Evolutionary conservation across 2,888 invertebrate genomes (phyloP), one percentile per base, ranked within the genome.

Genomic region (Eurytoma californica): DNA sequence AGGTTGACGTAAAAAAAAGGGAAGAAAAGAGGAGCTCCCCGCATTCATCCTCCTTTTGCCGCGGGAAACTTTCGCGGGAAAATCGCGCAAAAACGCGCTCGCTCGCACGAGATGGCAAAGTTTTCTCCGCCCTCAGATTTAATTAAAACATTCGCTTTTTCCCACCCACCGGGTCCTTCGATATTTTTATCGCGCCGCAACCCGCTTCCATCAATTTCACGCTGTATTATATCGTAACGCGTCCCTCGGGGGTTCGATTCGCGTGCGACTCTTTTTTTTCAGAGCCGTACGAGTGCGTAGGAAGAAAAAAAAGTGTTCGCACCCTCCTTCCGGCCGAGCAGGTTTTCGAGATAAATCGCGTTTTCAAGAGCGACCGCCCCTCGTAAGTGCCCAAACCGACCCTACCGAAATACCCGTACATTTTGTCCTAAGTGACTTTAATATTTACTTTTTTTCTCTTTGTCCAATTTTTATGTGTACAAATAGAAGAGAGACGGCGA

Each of bases 301-400:
- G 24, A 74, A 61, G 51, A 47, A 39, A 73, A 72, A 68, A 72
- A 79, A 20, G 18, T 13, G 30, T 81, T 83, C 82, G 83, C 84
- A 85, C 84, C 84, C 86, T 84, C 76, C 84, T 85, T 87, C 84
- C 86, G 83, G 82, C 81, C 82, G 83, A 84, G 65, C 83, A 83
- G 85, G 84, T 85, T 87, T 86, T 86, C 85, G 83, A 86, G 85
- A 86, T 81, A 82, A 60, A 30, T 55, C 65, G 47, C 67, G 66
- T 61, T 78, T 66, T 72, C 72, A 63, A 77, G 72, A 70, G 39
- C 76, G 61, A 72, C 30, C 79, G 63, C 58, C 63, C 63, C 39
- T 39, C 39, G 39, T 39, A 39, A 39, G 39, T 39, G 39, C 39
- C 39, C 39, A 9, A 39, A 9, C 39, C 9, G 39, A 39, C 9